Conservation (phyloP, 1,140 invertebrate species). For the Conus ventricosus region DNA sequence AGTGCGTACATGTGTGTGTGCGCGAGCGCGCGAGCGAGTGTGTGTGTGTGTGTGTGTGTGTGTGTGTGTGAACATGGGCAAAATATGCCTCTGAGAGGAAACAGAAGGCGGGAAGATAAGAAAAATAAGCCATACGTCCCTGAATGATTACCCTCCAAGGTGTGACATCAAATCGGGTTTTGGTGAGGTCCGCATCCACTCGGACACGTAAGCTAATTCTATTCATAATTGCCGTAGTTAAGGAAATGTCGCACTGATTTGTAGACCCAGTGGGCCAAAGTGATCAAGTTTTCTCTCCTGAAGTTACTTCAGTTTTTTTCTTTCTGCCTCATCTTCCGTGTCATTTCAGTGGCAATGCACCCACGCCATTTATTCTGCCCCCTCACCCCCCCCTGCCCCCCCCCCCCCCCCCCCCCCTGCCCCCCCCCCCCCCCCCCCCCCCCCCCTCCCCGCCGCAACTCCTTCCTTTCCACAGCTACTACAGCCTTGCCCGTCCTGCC, state of each 20-base stretch:
- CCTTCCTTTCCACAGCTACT: too few relatives aligned
- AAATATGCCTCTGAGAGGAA: background rate
- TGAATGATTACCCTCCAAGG: background rate
- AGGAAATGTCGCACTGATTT: background rate
- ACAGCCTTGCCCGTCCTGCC: too few relatives aligned
- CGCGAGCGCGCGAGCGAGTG: background rate
- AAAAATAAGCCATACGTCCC: background rate
- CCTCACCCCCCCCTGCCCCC: too few relatives aligned
- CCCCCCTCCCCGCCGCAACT: too few relatives aligned
- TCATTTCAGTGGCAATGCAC: too few relatives aligned
- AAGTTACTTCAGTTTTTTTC: background rate
- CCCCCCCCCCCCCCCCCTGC: too few relatives aligned
- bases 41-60: background rate
- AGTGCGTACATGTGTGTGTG: background rate
- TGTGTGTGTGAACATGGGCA: too few relatives aligned
- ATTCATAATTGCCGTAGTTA: background rate
- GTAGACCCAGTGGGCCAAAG: background rate
- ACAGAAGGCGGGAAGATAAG: background rate
- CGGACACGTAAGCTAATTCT: background rate
- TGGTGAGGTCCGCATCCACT: background rate
- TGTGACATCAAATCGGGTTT: too few relatives aligned
- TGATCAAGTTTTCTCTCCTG: background rate
- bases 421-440: too few relatives aligned
- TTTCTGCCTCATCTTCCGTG: too few relatives aligned
- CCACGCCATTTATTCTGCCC: too few relatives aligned